Percentiles rank a stretch among this genome's conserved stretches.
Evolutionary conservation across 2,888 invertebrate species (phyloP).

Genomic region (Callinectes sapidus): DNA sequence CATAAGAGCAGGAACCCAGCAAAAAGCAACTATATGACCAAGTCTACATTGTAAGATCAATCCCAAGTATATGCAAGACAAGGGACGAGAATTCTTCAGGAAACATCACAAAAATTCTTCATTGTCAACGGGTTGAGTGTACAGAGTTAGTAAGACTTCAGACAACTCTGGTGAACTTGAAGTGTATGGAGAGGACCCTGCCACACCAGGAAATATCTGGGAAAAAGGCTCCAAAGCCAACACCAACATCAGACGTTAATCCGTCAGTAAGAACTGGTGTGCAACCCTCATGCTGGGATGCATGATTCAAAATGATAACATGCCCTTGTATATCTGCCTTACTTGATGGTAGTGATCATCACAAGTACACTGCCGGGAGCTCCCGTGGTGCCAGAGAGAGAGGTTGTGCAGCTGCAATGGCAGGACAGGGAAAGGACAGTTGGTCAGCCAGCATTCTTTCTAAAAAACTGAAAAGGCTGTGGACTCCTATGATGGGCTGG

Average conservation of each 20-base stretch:
- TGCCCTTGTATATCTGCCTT: conserved; percentile 16
- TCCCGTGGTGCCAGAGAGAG: background rate
- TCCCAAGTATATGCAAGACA: background rate
- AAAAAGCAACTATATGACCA: background rate
- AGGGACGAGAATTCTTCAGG: background rate
- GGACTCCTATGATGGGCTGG: background rate
- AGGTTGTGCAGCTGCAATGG: background rate
- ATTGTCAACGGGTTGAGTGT: background rate
- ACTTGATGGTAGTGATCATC: background rate
- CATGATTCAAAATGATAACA: background rate
- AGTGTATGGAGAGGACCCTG: background rate
- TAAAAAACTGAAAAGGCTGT: conserved; percentile 14
- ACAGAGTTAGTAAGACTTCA: background rate
- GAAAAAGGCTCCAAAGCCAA: background rate
- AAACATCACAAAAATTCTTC: background rate
- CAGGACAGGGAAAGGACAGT: conserved; percentile 1
- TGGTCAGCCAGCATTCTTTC: conserved; percentile 16
- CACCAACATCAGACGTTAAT: background rate
- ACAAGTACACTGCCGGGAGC: background rate
- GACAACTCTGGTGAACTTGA: background rate
- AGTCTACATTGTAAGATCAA: background rate
- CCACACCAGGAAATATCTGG: conserved; percentile 1
- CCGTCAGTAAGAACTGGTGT: background rate
- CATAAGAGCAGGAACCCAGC: background rate
- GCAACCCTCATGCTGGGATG: conserved; percentile 6